Percentiles rank a stretch among this genome's conserved stretches.
Conservation (phyloP, 2,113 vertebrate genomes). For the Pica pica region DNA sequence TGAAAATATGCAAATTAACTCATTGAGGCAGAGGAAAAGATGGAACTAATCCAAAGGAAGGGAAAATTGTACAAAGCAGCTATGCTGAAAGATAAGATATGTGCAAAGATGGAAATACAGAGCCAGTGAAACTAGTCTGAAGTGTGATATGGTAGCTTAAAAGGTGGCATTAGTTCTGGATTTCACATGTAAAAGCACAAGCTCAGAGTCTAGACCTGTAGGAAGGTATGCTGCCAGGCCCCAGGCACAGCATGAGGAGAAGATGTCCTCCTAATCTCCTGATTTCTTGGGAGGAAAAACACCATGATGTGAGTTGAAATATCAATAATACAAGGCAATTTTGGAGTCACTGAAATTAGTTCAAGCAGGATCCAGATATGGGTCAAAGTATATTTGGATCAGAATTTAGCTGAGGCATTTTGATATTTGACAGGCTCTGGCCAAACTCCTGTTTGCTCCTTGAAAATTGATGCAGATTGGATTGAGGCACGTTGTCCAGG, state of each 20-base stretch:
- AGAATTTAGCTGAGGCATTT: neutral
- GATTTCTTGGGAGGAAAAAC: neutral
- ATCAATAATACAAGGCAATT: neutral
- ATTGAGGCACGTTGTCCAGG: neutral
- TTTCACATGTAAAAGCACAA: neutral
- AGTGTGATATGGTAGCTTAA: neutral
- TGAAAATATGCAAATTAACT: conserved; percentile 18
- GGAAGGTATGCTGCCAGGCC: neutral
- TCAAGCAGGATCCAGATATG: neutral
- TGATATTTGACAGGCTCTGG: neutral
- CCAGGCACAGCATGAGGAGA: neutral
- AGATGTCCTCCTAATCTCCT: neutral
- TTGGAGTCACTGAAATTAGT: neutral
- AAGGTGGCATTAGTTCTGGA: neutral
- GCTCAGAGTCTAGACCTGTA: accelerated
- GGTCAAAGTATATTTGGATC: neutral
- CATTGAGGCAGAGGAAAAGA: neutral
- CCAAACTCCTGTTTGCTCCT: neutral
- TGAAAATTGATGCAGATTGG: neutral
- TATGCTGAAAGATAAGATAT: neutral
- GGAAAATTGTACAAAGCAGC: neutral
- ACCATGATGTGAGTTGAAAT: neutral
- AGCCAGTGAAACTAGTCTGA: neutral
- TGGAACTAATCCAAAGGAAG: neutral
- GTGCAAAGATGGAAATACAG: neutral